Percentiles rank a stretch among this genome's conserved stretches.
Evolutionary conservation across 2,113 vertebrate species (phyloP).

Genomic region (Theristicus caerulescens): DNA sequence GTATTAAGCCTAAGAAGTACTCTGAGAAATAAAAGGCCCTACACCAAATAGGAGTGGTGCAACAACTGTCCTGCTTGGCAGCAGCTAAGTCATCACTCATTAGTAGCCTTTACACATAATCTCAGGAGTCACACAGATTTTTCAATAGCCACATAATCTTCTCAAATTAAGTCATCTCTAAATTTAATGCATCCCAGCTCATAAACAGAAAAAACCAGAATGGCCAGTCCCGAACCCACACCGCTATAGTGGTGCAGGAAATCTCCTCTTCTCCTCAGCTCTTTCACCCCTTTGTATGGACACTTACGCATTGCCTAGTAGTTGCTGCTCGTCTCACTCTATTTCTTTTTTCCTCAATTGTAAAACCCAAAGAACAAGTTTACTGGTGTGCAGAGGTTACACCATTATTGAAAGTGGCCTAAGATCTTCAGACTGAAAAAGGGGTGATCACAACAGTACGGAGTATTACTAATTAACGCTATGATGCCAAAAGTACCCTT

Average conservation of each 20-base stretch:
- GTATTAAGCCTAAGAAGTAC: not conserved
- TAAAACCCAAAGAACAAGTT: not conserved
- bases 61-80: not conserved
- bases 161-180: not conserved
- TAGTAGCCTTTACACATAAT: not conserved
- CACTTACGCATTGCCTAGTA: not conserved
- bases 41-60: not conserved
- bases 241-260: fast-evolving
- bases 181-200: not conserved
- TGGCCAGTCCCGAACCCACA: fast-evolving
- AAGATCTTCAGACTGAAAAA: not conserved
- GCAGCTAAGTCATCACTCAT: not conserved
- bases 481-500: not conserved
- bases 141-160: not conserved
- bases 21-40: not conserved
- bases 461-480: not conserved
- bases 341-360: not conserved
- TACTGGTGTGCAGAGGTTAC: not conserved
- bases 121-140: not conserved
- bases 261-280: not conserved
- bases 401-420: not conserved
- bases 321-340: not conserved
- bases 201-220: not conserved
- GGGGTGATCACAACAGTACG: not conserved
- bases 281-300: not conserved